These are phyloP conservation scores for Momotus momota DNA, from an alignment of 2,797 vertebrate species.

Conservation along the genomic window DNA sequence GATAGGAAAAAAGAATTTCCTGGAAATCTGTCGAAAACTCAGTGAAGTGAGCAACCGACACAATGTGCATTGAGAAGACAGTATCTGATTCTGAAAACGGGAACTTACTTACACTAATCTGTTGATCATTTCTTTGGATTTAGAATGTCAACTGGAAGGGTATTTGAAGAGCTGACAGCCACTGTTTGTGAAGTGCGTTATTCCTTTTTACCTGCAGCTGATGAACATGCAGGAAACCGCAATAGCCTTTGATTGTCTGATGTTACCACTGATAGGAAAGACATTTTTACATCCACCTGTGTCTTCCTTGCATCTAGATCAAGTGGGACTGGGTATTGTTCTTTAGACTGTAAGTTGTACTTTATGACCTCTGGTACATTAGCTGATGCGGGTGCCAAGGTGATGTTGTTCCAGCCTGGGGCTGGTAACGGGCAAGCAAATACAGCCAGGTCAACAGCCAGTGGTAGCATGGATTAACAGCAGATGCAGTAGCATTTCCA, in stretches of 20 bases:
- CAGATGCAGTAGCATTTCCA: not conserved
- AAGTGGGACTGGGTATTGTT: not conserved
- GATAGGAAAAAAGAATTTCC: not conserved
- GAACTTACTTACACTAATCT: not conserved
- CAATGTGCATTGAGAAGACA: not conserved
- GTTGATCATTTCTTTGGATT: not conserved
- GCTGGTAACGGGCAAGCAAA: not conserved
- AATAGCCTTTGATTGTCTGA: not conserved
- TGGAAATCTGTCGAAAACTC: not conserved
- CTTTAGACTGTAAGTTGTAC: not conserved
- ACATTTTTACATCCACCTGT: not conserved
- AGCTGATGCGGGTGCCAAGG: not conserved
- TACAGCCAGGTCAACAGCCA: not conserved
- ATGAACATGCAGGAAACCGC: not conserved
- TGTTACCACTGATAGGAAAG: not conserved
- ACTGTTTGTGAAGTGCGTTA: not conserved
- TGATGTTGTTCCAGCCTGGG: fast-evolving
- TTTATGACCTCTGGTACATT: not conserved
- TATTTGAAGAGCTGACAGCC: not conserved
- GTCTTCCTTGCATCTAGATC: not conserved
- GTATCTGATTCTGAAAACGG: not conserved
- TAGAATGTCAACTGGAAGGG: not conserved
- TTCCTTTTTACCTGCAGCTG: not conserved
- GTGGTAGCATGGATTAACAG: not conserved
- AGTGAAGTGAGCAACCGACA: not conserved